These are phyloP conservation scores for Odontomachus brunneus DNA, from an alignment of 1,140 invertebrate genomes.

Conservation along the genomic window DNA sequence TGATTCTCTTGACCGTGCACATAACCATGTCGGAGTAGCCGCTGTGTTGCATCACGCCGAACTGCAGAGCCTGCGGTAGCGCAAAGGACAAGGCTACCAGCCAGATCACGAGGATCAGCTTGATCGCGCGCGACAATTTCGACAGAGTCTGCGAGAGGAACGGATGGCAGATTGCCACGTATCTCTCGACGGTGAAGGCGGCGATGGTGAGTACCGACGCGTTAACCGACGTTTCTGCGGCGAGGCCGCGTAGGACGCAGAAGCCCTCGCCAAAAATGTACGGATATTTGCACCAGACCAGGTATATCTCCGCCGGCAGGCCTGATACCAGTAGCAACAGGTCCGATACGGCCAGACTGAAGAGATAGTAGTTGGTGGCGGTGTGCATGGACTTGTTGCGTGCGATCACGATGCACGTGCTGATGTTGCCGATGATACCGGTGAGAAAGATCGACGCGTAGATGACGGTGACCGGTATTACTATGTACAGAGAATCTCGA, in stretches of 20 bases:
- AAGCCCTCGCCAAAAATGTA: conserved; percentile 95
- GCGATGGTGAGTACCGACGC: conserved; percentile 97
- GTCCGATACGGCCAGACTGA: conserved; percentile 97
- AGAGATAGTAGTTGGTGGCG: conserved; percentile 97
- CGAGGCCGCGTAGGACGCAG: conserved; percentile 93
- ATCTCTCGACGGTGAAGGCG: conserved; percentile 96
- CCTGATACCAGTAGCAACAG: conserved; percentile 93
- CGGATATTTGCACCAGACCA: conserved; percentile 94
- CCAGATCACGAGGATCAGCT: conserved; percentile 90
- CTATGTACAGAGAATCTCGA: conserved; percentile 90
- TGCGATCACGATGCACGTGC: conserved; percentile 96
- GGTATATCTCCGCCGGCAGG: conserved; percentile 93
- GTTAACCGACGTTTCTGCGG: conserved; percentile 96
- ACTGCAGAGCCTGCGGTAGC: conserved; percentile 92
- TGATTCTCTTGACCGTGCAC: conserved; percentile 87
- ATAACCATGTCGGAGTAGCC: conserved; percentile 83
- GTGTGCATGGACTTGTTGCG: conserved; percentile 97
- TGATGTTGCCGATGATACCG: conserved; percentile 95
- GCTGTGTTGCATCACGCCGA: conserved; percentile 87
- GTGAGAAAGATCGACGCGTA: conserved; percentile 94
- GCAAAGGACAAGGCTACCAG: conserved; percentile 90
- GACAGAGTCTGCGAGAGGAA: conserved; percentile 95
- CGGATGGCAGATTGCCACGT: conserved; percentile 97
- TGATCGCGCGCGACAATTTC: conserved; percentile 90
- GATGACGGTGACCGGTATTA: conserved; percentile 92